These are phyloP conservation scores for Fratercula arctica DNA, from an alignment of 2,797 vertebrate species.

Conservation along the genomic window DNA sequence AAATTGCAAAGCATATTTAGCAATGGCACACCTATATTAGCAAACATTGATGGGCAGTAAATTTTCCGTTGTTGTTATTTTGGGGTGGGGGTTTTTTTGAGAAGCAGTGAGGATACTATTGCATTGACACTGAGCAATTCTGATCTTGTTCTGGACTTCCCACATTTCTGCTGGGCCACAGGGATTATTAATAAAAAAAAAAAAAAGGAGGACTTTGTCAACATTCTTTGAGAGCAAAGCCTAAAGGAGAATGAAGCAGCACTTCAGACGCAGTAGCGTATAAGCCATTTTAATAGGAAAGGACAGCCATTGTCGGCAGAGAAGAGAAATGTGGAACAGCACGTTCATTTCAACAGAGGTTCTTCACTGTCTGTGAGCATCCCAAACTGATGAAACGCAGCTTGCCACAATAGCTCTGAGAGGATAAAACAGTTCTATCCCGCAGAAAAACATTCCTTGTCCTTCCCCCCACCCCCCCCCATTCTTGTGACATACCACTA, in stretches of 20 bases:
- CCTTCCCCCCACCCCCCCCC: rapidly evolving
- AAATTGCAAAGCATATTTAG: not conserved
- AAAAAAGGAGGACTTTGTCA: not conserved
- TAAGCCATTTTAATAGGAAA: not conserved
- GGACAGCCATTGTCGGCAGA: not conserved
- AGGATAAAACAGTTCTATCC: not conserved
- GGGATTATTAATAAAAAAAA: not conserved
- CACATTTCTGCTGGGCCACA: not conserved
- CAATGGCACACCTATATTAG: not conserved
- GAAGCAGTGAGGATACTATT: not conserved
- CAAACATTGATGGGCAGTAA: not conserved
- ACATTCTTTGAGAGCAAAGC: not conserved
- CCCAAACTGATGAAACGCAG: not conserved
- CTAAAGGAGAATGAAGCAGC: not conserved
- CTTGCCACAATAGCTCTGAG: not conserved
- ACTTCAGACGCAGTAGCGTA: not conserved
- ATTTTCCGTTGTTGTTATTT: not conserved
- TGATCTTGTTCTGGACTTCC: not conserved
- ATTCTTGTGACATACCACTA: not conserved
- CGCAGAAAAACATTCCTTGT: not conserved
- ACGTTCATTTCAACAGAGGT: not conserved
- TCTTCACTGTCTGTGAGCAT: not conserved
- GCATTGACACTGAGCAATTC: not conserved
- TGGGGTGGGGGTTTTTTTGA: not conserved
- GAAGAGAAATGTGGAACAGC: not conserved